Conservation (phyloP, 2,888 invertebrate species). For the Metallyticus violacea region DNA sequence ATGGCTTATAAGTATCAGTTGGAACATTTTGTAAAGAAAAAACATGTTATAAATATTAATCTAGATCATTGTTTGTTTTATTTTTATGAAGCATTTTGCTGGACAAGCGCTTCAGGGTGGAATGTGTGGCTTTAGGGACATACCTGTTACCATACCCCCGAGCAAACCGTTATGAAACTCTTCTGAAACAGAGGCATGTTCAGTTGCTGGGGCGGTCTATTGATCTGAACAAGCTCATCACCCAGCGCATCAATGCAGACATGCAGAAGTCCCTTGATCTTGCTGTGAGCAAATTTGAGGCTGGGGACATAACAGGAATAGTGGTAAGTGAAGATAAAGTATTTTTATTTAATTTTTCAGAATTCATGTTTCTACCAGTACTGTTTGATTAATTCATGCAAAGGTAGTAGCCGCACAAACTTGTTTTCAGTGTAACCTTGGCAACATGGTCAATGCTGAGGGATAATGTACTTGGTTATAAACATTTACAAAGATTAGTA, state of each 20-base stretch:
- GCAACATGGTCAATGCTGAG: too few species aligned
- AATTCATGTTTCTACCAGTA: too few species aligned
- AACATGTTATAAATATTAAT: too few species aligned
- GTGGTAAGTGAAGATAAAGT: too few species aligned
- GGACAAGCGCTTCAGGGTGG: constrained; percentile 95
- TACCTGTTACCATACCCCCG: constrained; percentile 79
- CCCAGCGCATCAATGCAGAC: constrained; percentile 93
- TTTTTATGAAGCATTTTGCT: constrained; percentile 80
- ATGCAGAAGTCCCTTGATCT: constrained; percentile 93
- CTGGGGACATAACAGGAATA: constrained; percentile 93
- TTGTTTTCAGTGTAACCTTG: too few species aligned
- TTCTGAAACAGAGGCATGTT: constrained; percentile 92
- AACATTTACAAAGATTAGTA: too few species aligned
- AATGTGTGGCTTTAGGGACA: constrained; percentile 87
- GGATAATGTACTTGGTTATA: too few species aligned
- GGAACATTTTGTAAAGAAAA: too few species aligned
- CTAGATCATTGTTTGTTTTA: background rate
- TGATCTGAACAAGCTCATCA: constrained; percentile 88
- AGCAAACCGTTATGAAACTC: constrained; percentile 91
- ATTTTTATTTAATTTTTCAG: too few species aligned
- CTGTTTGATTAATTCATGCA: too few species aligned
- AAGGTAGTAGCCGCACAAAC: too few species aligned
- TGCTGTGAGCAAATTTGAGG: constrained; percentile 95
- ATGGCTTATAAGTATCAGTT: too few species aligned
- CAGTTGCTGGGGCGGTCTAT: constrained; percentile 93